Conservation (phyloP, 2,888 invertebrate genomes). For the Acanthopleura granulata region DNA sequence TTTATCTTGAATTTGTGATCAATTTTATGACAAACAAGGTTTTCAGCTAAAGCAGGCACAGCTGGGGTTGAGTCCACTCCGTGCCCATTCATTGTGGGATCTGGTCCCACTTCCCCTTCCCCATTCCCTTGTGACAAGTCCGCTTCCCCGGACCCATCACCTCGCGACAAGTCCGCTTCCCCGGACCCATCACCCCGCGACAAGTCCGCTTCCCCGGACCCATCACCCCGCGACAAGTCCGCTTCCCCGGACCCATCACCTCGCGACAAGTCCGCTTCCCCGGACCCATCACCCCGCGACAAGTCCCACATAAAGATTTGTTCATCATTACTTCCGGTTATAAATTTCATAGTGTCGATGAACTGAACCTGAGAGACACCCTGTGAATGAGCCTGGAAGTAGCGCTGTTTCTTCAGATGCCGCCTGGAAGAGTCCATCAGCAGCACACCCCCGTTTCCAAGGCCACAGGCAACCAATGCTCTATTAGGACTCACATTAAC, state of each 20-base stretch:
- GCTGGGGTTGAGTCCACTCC: not conserved
- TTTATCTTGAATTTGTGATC: constrained; percentile 59
- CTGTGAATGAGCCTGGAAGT: constrained; percentile 59
- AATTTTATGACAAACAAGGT: constrained; percentile 29
- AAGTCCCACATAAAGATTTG: constrained; percentile 58
- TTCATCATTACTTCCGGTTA: constrained; percentile 64
- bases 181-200: too few relatives aligned
- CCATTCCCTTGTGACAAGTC: constrained; percentile 7
- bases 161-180: constrained; percentile 56
- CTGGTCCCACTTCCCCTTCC: constrained; percentile 15
- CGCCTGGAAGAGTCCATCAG: constrained; percentile 56
- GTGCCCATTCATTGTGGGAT: constrained; percentile 29
- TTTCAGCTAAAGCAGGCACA: not conserved
- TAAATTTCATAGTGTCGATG: constrained; percentile 43
- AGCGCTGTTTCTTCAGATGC: constrained; percentile 48
- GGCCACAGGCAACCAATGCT: constrained; percentile 54
- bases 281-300: constrained; percentile 37
- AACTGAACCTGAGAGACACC: constrained; percentile 67
- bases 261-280: too few relatives aligned
- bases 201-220: too few relatives aligned
- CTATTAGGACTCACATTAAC: constrained; percentile 48
- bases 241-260: too few relatives aligned
- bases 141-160: constrained; percentile 26
- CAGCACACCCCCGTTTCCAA: constrained; percentile 63
- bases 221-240: too few relatives aligned